Evolutionary conservation across 2,888 invertebrate genomes (phyloP), one percentile per base, ranked within the genome.

Genomic region (Lepidocyrtinus sp.): DNA sequence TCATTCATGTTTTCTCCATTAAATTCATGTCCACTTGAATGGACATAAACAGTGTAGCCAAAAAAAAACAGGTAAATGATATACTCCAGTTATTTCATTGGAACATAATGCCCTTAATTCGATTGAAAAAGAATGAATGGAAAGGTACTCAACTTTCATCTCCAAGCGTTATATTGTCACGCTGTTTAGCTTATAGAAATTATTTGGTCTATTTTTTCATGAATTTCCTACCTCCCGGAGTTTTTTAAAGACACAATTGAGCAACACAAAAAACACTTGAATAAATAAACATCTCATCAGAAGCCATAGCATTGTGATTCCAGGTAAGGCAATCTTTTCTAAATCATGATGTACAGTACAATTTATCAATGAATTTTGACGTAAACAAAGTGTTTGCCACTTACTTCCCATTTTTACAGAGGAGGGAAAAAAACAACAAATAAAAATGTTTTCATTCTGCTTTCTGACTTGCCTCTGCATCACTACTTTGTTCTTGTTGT

Each of bases 311-410:
- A 36, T 36, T 36, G 36, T 5, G 36, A 36, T 36, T 36, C n/a
- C n/a, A n/a, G 36, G 36, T 36, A 36, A 7, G 36, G n/a, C n/a
- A n/a, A n/a, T n/a, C n/a, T n/a, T n/a, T n/a, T n/a, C n/a, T n/a
- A n/a, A 75, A 64, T 46, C 46, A 69, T 46, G 59, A 71, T 70
- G 64, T 70, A 21, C 9, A 61, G 61, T 27, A 21, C 67, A 73
- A 78, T 78, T 78, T 78, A 78, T 78, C 78, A 78, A 68, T 12
- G n/a, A 27, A 61, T 78, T 73, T 73, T 78, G 78, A 78, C 78
- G 68, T 17, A 68, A 78, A 78, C 78, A 78, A 78, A 78, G 78
- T 78, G 73, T 73, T 78, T 69, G 73, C 73, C 78, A 78, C 78
- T 78, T 73, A 55, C 19, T 21, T 26, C 72, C 25, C 70, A 50